Evolutionary conservation across 1,140 invertebrate genomes (phyloP), one percentile per base, ranked within the genome.

Genomic region (Eulimnadia texana): DNA sequence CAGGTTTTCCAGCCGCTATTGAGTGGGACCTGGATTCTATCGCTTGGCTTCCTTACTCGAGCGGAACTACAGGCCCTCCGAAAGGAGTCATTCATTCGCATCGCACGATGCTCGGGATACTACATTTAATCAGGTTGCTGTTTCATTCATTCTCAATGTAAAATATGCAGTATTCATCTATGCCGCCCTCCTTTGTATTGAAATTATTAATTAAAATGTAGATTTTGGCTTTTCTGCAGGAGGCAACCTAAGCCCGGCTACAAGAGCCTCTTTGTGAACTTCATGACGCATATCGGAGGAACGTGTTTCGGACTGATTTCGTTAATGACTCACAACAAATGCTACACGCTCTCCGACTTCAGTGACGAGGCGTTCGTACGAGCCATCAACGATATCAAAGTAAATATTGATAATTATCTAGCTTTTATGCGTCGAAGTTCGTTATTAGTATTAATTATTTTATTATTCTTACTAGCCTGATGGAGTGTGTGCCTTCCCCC

Each of bases 1-100:
- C 33, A 42, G 16, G 33, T 9, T 42, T 42, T 42, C 33, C 33
- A 6, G 33, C 6, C 6, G 16, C 6, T 6, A 42, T 2, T 27
- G 28, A 33, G 55, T 25, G 16, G 3, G 55, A 27, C 11, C 20
- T 49, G 33, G 42, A 62, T 6, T 56, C 62, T 29, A 54, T 47
- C 9, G 58, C 57, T 47, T 63, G 56, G 16, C 25, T 65, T 6
- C 64, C 64, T 16, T 64, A 64, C 57, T 65, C 64, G 16, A 64
- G 62, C 50, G 64, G 64, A 42, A 65, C 64, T 3, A 65, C 62
- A 3, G 64, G 54, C 56, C 65, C 56, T 50, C 67, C 19, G 64
- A 66, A 68, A 67, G 54, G 67, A 65, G 50, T 68, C 59, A 64
- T 69, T 69, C 66, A 74, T 72, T 63, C 60, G 24, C 53, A 61